phyloP scores from a whole-genome alignment of 2,888 invertebrate species.

The Callimorpha dominula region DNA sequence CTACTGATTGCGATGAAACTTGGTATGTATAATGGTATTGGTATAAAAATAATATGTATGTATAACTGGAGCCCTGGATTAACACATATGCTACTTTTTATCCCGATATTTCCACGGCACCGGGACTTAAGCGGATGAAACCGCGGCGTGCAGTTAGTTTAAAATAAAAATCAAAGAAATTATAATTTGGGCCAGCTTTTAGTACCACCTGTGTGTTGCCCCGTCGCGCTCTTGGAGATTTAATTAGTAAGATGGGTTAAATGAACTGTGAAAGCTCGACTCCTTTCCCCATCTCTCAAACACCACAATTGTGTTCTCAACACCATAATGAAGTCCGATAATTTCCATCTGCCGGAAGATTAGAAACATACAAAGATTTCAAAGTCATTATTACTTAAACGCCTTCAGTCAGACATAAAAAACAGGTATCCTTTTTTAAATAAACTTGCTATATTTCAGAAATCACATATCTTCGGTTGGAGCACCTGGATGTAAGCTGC shows the following conservation, averaged over 20 bases:
- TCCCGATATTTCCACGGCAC: too few relatives aligned
- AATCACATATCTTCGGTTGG: conserved; percentile 94
- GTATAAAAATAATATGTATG: too few relatives aligned
- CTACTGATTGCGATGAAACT: too few relatives aligned
- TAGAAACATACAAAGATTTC: not conserved
- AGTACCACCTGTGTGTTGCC: not conserved
- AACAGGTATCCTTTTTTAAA: not conserved
- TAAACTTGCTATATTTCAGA: conserved; percentile 85
- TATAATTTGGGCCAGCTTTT: too few relatives aligned
- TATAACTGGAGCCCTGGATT: too few relatives aligned
- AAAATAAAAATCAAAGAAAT: too few relatives aligned
- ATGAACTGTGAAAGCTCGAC: conserved; percentile 11
- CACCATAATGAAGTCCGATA: not conserved
- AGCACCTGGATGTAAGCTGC: conserved; percentile 95
- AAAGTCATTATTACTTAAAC: too few relatives aligned
- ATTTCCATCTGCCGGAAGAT: not conserved
- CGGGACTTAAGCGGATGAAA: too few relatives aligned
- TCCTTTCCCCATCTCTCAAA: not conserved
- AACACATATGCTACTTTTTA: too few relatives aligned
- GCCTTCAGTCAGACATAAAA: too few relatives aligned
- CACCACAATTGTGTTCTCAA: conserved; percentile 3
- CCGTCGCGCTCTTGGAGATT: not conserved
- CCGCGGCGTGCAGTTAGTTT: too few relatives aligned
- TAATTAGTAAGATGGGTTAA: conserved; percentile 9
- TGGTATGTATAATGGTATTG: too few relatives aligned